Evolutionary conservation across 2,888 invertebrate genomes (phyloP), one percentile per base, ranked within the genome.

Genomic region (Xanthorhoe spadicearia): DNA sequence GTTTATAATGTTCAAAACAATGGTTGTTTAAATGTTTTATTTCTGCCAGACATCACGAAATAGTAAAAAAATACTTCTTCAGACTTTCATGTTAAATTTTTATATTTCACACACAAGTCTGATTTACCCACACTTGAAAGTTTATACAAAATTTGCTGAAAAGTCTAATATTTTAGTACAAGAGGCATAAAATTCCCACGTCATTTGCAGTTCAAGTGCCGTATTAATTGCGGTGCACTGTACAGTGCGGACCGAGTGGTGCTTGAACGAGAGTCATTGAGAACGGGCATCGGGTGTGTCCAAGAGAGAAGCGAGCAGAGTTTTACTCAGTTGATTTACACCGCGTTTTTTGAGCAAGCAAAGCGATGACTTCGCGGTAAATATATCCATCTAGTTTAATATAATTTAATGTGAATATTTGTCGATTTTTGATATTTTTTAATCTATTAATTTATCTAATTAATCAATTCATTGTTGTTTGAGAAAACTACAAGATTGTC

Each of bases 151-250:
- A 48, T 15, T 17, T 7, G 17, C 48, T 8, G 8, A 48, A 48
- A 48, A 48, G 48, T 17, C 48, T 48, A 15, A 48, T 35, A 63
- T 52, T 63, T 61, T 46, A 10, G 19, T 13, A n/a, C 32, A 48
- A 48, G 57, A 19, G 51, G 28, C 32, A 61, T 53, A 17, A 53
- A 63, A 54, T 76, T 79, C 77, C 75, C 77, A 78, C 74, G 76
- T 69, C 69, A 66, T 71, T 71, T 69, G 38, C 28, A 64, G 65
- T 43, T 53, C 61, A 58, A 70, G 70, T 68, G 66, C 65, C 71
- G 69, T 74, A 69, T 78, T 78, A 78, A 78, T 76, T 74, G 77
- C 70, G 61, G 74, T 68, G 77, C 64, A 51, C n/a, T 60, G 57
- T 62, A 52, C 56, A 53, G 49, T 59, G 49, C 53, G 10, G 58